Percentiles rank a stretch among this genome's conserved stretches.
Conservation (phyloP, 2,888 invertebrate species). For the Ornithoptera alexandrae region DNA sequence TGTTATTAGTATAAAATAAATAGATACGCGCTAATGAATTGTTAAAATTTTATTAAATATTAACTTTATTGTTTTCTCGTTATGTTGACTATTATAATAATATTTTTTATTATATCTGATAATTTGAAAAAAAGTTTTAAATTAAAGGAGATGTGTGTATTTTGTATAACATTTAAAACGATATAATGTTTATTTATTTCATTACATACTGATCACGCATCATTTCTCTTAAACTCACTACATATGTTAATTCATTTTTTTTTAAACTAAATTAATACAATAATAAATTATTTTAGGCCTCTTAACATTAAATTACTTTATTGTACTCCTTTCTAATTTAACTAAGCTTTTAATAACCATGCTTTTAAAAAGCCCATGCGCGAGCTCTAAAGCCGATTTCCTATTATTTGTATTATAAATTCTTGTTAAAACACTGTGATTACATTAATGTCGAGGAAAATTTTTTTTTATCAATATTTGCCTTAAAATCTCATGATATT, state of each 20-base stretch:
- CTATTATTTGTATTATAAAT: conserved; percentile 1
- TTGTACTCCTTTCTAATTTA: conserved; percentile 64
- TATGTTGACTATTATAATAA: neutral
- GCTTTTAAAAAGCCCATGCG: neutral
- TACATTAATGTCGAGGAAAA: neutral
- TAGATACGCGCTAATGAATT: too few species aligned
- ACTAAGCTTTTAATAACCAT: conserved; percentile 36
- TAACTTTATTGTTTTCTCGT: neutral
- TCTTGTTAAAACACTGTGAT: conserved; percentile 1
- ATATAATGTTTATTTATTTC: conserved; percentile 5
- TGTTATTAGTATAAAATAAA: too few species aligned
- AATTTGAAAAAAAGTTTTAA: neutral
- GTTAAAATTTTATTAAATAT: neutral
- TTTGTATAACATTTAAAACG: neutral
- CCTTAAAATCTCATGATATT: neutral
- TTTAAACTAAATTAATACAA: conserved; percentile 10
- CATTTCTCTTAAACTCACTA: conserved; percentile 18
- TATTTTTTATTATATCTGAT: neutral
- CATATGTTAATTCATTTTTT: conserved; percentile 11
- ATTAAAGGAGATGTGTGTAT: neutral
- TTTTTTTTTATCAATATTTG: neutral
- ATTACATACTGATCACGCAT: conserved; percentile 20
- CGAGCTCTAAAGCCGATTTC: conserved; percentile 17
- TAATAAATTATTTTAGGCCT: conserved; percentile 57
- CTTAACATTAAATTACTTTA: conserved; percentile 60